Conservation (phyloP, 2,113 vertebrate genomes). For the Litocranius walleri region DNA sequence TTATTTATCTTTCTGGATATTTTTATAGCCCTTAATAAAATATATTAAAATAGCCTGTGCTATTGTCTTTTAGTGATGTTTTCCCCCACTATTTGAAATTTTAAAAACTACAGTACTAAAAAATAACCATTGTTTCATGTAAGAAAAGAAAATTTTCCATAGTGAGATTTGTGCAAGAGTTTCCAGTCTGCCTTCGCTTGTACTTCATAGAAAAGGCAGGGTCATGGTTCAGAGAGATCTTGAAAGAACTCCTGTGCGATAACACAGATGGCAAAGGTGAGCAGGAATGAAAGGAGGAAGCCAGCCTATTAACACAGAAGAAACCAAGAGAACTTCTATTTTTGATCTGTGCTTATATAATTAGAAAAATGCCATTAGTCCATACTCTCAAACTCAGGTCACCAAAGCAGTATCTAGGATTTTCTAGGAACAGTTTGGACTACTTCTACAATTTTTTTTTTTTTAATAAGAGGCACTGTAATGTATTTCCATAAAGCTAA, state of each 20-base stretch:
- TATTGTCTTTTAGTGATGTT: constrained; percentile 78
- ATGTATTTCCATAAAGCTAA: not conserved
- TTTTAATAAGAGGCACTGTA: not conserved
- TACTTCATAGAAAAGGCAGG: constrained; percentile 9
- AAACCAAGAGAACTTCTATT: not conserved
- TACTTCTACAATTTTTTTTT: not conserved
- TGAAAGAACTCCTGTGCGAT: not conserved
- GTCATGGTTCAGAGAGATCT: not conserved
- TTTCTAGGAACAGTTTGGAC: not conserved
- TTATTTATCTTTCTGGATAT: constrained; percentile 82
- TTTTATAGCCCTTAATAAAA: constrained; percentile 82
- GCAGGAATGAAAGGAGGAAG: not conserved
- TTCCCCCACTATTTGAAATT: constrained; percentile 54
- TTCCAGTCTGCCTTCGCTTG: constrained; percentile 44
- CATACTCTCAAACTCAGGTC: not conserved
- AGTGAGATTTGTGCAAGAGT: constrained; percentile 64
- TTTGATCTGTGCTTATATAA: not conserved
- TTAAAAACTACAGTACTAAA: constrained; percentile 74
- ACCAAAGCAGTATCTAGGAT: not conserved
- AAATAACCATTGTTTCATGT: constrained; percentile 77
- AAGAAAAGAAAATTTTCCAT: constrained; percentile 76
- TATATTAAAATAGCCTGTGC: constrained; percentile 82
- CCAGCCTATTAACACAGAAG: not conserved
- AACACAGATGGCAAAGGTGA: not conserved
- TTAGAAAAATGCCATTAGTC: not conserved